Base-by-base conservation (phyloP, 2,797 vertebrate genomes). In the Schizopygopsis malacanthus region DNA sequence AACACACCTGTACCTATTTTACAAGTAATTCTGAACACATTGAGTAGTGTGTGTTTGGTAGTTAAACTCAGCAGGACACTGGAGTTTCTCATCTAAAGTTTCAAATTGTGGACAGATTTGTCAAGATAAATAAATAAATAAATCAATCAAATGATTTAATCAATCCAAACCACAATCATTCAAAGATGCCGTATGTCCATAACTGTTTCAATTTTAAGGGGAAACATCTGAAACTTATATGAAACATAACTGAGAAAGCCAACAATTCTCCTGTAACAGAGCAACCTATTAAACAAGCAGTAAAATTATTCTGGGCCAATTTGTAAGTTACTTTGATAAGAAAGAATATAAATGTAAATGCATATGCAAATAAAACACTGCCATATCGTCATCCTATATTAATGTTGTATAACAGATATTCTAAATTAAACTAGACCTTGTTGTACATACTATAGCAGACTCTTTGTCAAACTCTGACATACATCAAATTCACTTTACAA, bases 401-500 rank as follows among this genome's bases (percentile, higher is more conserved):
- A 81, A 33, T 54, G 61, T 52, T 39, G 45, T 65, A 50, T 70
- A 50, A 81, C 16, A 52, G 5, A 18, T 50, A 69, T 52, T 22
- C 11, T 22, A 72, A 81, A 85, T 63, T 37, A 79, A 85, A 72
- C 18, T 18, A 63, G 16, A 71, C 20, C 0, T 15, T n/a, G 20
- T 37, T 39, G 13, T 39, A 45, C 15, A 52, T 56, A 10, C 41
- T 61, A 56, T 11, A n/a, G 13, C 7, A 25, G 73, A 70, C 47
- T 84, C 72, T 75, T 61, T 69, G 33, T 78, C 47, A 80, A 85
- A 81, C 52, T 52, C 65, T 78, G 47, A 75, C 84, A 81, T 28
- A 16, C 22, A 47, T 77, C 71, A 75, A 83, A 79, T 83, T 6
- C 22, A 82, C 79, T 69, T 78, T 81, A 83, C 70, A 86, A 65